Percentiles rank a stretch among this genome's conserved stretches.
Conservation (phyloP, 1,140 invertebrate genomes). For the Thaumetopoea pityocampa region DNA sequence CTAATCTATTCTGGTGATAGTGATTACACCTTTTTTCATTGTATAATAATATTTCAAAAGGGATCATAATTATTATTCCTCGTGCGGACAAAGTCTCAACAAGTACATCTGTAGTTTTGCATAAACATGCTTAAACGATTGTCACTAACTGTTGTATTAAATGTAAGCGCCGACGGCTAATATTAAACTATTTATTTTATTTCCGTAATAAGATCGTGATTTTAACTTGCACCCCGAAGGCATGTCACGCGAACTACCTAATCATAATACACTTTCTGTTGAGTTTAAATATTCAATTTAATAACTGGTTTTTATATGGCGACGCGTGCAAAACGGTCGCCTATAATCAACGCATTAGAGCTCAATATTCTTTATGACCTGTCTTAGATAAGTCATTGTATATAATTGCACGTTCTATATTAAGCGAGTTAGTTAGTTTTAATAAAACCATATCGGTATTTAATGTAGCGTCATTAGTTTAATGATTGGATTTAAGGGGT, state of each 20-base stretch:
- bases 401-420: conserved; percentile 18
- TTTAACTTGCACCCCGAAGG: background rate
- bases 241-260: conserved; percentile 13
- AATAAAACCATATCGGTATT: conserved; percentile 31
- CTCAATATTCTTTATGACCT: conserved; percentile 5
- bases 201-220: background rate
- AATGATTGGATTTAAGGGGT: conserved; percentile 27
- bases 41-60: too few relatives aligned
- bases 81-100: too few relatives aligned
- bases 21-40: too few relatives aligned
- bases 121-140: too few relatives aligned
- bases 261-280: conserved; percentile 18
- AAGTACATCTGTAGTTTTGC: too few relatives aligned
- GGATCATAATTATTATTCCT: too few relatives aligned
- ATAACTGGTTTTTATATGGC: conserved; percentile 9
- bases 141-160: too few relatives aligned
- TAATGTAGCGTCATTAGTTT: conserved; percentile 36
- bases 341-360: conserved; percentile 6
- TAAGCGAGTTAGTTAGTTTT: conserved; percentile 36
- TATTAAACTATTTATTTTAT: too few relatives aligned
- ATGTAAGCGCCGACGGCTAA: too few relatives aligned
- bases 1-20: too few relatives aligned
- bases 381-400: conserved; percentile 4
- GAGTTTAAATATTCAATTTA: conserved; percentile 23
- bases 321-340: background rate